Percentiles rank a stretch among this genome's conserved stretches.
Conservation (phyloP, 2,113 vertebrate species). For the Coracopsis vasa region DNA sequence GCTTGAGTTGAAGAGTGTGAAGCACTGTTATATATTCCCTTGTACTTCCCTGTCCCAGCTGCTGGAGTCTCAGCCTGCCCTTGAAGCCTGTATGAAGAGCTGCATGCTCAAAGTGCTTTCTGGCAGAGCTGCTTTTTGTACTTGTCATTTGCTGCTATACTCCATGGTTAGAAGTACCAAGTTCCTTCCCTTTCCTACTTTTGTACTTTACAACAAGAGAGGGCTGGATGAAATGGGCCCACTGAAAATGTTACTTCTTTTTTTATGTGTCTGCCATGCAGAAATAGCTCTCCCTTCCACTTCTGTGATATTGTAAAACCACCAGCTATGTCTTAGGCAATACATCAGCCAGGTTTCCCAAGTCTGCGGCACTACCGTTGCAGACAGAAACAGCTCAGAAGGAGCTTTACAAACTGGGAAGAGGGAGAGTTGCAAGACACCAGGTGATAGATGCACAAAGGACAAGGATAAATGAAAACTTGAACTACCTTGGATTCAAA, state of each 20-base stretch:
- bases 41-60: neutral
- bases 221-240: neutral
- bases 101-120: fast-evolving
- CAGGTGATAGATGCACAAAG: neutral
- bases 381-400: neutral
- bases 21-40: neutral
- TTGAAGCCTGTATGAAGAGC: neutral
- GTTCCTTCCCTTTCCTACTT: neutral
- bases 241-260: neutral
- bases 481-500: neutral
- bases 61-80: neutral
- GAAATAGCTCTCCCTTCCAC: neutral
- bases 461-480: neutral
- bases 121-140: neutral
- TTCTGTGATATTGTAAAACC: neutral
- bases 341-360: neutral
- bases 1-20: neutral
- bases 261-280: neutral
- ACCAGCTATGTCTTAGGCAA: neutral
- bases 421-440: neutral
- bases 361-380: neutral
- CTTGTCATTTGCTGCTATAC: neutral
- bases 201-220: neutral
- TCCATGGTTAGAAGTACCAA: neutral
- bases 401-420: neutral